Percentiles rank a stretch among this genome's conserved stretches.
Conservation (phyloP, 2,888 invertebrate genomes). For the Schizaphis graminum region DNA sequence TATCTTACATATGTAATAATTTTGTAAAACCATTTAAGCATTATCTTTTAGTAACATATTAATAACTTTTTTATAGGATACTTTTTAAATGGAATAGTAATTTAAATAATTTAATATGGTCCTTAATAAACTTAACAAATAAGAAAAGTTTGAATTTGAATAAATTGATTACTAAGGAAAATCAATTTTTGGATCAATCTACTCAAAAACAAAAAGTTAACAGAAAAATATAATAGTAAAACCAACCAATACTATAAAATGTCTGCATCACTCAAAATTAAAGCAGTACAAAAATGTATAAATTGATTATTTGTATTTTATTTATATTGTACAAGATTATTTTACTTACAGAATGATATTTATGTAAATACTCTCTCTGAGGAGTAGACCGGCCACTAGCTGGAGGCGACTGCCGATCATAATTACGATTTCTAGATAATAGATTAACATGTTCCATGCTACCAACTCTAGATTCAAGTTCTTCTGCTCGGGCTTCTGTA, state of each 20-base stretch:
- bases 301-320: not conserved
- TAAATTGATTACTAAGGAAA: not conserved
- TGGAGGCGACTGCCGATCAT: slow-evolving; percentile 83
- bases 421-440: slow-evolving; percentile 80
- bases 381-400: slow-evolving; percentile 92
- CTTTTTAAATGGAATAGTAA: not conserved
- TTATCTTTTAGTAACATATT: not conserved
- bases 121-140: not conserved
- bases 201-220: not conserved
- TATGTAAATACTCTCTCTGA: slow-evolving; percentile 88
- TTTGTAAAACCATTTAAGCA: not conserved
- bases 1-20: not conserved
- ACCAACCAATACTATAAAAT: not conserved
- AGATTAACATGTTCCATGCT: slow-evolving; percentile 95
- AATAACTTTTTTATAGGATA: not conserved
- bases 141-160: not conserved
- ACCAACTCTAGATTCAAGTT: slow-evolving; percentile 95
- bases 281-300: too few relatives aligned
- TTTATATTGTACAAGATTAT: not conserved
- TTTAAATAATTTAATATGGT: not conserved
- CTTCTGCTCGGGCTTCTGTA: slow-evolving; percentile 97
- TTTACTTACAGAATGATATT: slow-evolving; percentile 93
- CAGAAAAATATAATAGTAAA: not conserved
- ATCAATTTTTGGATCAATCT: not conserved
- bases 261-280: too few relatives aligned